Evolutionary conservation across 2,797 vertebrate genomes (phyloP), one percentile per base, ranked within the genome.

Genomic region (Myripristis murdjan): DNA sequence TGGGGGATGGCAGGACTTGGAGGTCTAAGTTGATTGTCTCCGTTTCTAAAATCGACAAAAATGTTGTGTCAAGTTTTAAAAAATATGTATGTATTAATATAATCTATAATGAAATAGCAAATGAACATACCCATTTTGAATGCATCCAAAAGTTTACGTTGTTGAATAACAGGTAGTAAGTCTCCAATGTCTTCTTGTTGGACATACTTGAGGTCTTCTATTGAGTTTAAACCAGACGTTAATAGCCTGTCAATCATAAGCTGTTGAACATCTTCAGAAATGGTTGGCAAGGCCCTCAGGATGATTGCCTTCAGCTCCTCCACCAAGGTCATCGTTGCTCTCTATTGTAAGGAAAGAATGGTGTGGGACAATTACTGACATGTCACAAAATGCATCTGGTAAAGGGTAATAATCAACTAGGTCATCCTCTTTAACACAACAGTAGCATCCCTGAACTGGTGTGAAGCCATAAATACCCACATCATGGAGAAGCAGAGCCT

Each of bases 321-420:
- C 9, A 22, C 28, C 59, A 62, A 15, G 10, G 62, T 28, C 0
- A 1, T n/a, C 35, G 43, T 53, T 64, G 37, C 48, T 26, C 4
- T 63, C 14, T 18, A 12, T 6, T 10, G 18, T 37, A 14, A 26
- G 68, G 11, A 70, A 55, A 28, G 58, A 70, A 70, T 62, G 68
- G 28, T 70, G 68, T 9, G 12, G 22, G 48, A 63, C 68, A 24
- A 55, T 46, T 7, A 71, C 4, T 63, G 49, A 1, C 59, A 71
- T 71, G 41, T 28, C 26, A 55, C 41, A 55, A 5, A 54, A 18
- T 39, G 18, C 11, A 8, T 49, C 35, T 2, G 59, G 28, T 26
- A 64, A 44, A 9, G 54, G 61, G n/a, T 58, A 64, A 52, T 64
- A 58, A 52, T 64, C 53, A 20, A 57, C 0, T 10, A 70, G 18